These are phyloP conservation scores for Micrasema longulum DNA, from an alignment of 1,140 invertebrate genomes.

Conservation along the genomic window DNA sequence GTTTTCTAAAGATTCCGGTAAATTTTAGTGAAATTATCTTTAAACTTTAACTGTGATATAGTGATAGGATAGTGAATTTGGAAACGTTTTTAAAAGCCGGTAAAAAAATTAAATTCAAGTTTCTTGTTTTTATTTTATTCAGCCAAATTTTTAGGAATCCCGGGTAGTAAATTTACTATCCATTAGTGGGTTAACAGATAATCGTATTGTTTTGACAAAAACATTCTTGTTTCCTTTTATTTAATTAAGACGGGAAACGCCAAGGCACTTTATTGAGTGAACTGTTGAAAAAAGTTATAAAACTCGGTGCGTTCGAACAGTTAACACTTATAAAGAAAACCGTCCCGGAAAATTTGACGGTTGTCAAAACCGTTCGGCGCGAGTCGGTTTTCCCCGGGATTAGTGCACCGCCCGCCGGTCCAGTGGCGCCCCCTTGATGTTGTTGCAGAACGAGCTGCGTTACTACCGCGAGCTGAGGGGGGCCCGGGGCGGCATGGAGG, in stretches of 20 bases:
- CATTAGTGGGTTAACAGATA: too few relatives aligned
- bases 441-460: constrained; percentile 61
- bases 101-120: too few relatives aligned
- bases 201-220: too few relatives aligned
- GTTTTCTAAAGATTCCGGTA: too few relatives aligned
- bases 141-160: too few relatives aligned
- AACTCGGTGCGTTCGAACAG: neutral
- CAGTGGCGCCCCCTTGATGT: constrained; percentile 61
- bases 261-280: too few relatives aligned
- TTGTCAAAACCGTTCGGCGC: neutral
- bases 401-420: neutral
- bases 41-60: constrained; percentile 9
- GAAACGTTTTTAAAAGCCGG: neutral
- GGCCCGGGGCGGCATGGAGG: constrained; percentile 64
- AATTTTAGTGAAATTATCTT: constrained; percentile 10
- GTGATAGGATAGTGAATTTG: constrained; percentile 5
- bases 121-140: too few relatives aligned
- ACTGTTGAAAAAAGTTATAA: neutral
- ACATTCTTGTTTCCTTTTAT: too few relatives aligned
- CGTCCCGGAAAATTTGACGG: neutral
- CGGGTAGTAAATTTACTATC: too few relatives aligned
- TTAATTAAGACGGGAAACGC: too few relatives aligned
- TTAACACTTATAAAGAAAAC: too few relatives aligned
- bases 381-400: constrained; percentile 5
- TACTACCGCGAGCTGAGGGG: constrained; percentile 58